Evolutionary conservation across 53 echinoderm and acorn worm genomes (phyloP).

Genomic region (Henricia sp.): DNA sequence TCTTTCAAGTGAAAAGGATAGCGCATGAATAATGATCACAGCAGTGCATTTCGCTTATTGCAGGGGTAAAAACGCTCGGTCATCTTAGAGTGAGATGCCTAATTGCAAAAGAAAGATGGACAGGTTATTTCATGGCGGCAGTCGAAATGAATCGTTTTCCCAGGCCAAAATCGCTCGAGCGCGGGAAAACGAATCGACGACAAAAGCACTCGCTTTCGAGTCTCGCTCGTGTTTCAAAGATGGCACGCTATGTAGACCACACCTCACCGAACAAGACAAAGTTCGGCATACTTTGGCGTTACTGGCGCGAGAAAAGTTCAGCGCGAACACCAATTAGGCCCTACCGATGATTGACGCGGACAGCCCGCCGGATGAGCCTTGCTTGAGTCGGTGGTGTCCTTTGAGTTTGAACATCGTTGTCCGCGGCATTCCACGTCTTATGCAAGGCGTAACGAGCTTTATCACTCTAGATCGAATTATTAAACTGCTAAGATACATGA

Average conservation of each 20-base stretch:
- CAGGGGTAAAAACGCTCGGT: neutral
- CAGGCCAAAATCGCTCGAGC: neutral
- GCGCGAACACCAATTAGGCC: slow-evolving; percentile 31
- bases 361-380: neutral
- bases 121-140: neutral
- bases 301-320: slow-evolving; percentile 20
- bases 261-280: slow-evolving; percentile 9
- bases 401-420: too few relatives aligned
- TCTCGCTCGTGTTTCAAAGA: neutral
- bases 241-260: slow-evolving; percentile 34
- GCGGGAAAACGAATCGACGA: slow-evolving; percentile 7
- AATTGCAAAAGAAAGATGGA: neutral
- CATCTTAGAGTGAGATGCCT: neutral
- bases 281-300: neutral
- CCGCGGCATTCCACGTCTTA: neutral
- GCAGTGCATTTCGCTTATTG: neutral
- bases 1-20: too few relatives aligned
- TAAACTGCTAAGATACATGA: neutral
- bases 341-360: slow-evolving; percentile 29
- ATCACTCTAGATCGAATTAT: neutral
- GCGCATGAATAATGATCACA: neutral
- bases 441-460: neutral
- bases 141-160: neutral
- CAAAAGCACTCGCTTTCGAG: slow-evolving; percentile 11
- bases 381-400: neutral